Conservation (phyloP, 2,113 vertebrate species). For the Lichenostomus cassidix region DNA sequence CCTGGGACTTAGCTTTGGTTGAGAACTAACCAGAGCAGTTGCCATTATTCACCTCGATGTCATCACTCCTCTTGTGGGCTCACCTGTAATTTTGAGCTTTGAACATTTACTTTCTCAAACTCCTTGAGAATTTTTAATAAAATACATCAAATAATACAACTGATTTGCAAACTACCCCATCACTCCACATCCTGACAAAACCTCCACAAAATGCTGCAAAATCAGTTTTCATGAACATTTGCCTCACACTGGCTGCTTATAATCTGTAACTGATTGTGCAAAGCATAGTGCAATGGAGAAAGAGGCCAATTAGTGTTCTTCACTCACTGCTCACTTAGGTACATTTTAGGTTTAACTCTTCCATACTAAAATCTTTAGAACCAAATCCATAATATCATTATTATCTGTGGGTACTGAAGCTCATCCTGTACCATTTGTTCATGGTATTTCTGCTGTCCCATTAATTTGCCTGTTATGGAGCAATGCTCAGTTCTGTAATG, state of each 20-base stretch:
- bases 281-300: neutral
- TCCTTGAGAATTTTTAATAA: neutral
- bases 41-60: neutral
- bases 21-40: neutral
- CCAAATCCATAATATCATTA: neutral
- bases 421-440: slow-evolving; percentile 59
- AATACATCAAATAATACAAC: neutral
- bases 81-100: neutral
- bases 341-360: neutral
- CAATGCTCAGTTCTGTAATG: neutral
- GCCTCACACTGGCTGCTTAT: neutral
- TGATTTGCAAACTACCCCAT: neutral
- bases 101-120: neutral
- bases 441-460: slow-evolving; percentile 56
- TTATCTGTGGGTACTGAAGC: slow-evolving; percentile 39
- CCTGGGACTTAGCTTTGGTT: neutral
- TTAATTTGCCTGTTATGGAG: slow-evolving; percentile 12
- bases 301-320: neutral
- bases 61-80: neutral
- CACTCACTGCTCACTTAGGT: accelerated
- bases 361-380: neutral
- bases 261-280: neutral
- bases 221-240: neutral
- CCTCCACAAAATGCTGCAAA: neutral
- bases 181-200: neutral